Conservation (phyloP, 2,113 vertebrate species). For the Mellivora capensis region DNA sequence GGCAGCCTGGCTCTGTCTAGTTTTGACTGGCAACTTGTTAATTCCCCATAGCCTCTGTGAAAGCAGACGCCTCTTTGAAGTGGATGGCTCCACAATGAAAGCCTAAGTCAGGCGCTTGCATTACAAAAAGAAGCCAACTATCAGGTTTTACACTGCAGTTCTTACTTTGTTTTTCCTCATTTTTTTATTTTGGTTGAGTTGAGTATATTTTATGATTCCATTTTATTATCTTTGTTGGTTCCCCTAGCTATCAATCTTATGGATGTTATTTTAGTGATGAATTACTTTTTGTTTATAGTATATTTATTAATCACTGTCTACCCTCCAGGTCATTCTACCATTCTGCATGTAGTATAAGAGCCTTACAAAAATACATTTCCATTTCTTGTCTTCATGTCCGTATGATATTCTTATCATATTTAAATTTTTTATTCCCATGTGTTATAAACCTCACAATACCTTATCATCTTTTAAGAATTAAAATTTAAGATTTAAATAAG, state of each 20-base stretch:
- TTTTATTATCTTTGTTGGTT: not conserved
- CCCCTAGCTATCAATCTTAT: not conserved
- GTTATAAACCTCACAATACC: not conserved
- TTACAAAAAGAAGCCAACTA: not conserved
- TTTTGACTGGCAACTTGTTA: not conserved
- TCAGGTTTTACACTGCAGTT: not conserved
- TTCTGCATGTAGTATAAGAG: not conserved
- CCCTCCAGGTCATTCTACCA: not conserved
- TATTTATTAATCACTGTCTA: not conserved
- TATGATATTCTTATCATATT: not conserved
- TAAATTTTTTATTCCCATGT: not conserved
- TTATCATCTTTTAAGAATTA: not conserved
- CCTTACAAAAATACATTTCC: not conserved
- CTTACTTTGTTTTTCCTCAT: not conserved
- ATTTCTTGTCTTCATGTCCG: not conserved
- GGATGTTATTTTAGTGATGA: not conserved
- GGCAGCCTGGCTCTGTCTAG: not conserved
- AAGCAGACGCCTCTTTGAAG: not conserved
- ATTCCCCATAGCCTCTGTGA: not conserved
- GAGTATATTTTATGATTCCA: not conserved
- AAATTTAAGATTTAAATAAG: not conserved
- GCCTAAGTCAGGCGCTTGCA: not conserved
- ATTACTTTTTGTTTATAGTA: not conserved
- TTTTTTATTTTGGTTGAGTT: not conserved
- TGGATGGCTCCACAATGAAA: not conserved